phyloP scores from a whole-genome alignment of 2,888 invertebrate species.

The Resseliella maxima region DNA sequence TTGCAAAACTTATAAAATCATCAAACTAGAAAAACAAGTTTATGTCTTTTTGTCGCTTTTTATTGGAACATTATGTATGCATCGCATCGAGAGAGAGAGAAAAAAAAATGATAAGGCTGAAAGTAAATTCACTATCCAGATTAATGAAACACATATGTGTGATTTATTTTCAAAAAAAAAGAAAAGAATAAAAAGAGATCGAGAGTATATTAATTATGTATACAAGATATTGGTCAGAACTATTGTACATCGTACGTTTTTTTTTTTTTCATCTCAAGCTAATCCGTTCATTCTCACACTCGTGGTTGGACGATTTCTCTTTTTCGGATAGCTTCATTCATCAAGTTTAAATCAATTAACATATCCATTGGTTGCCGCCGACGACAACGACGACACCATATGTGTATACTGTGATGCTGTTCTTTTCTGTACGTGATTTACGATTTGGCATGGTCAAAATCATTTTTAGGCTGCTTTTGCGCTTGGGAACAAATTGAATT shows the following conservation, averaged over 20 bases:
- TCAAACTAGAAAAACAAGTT: constrained; percentile 11
- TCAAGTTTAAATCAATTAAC: constrained; percentile 48
- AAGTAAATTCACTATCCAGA: background rate
- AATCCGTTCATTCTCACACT: background rate
- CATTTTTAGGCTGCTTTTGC: too few species aligned
- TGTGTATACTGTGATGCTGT: too few species aligned
- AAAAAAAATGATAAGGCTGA: background rate
- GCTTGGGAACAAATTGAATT: too few species aligned
- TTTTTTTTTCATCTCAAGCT: too few species aligned
- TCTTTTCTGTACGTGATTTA: too few species aligned
- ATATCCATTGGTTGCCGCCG: background rate
- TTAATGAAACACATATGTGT: background rate
- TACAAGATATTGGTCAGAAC: background rate
- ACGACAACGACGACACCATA: background rate
- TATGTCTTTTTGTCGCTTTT: background rate
- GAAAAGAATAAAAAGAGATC: too few species aligned
- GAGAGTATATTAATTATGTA: constrained; percentile 20
- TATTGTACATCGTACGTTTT: too few species aligned
- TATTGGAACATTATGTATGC: too few species aligned
- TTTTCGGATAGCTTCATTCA: background rate
- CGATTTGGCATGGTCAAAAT: too few species aligned
- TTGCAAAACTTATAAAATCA: background rate
- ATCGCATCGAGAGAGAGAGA: background rate
- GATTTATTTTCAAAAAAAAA: too few species aligned
- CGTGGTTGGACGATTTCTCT: background rate